Percentiles rank a stretch among this genome's conserved stretches.
These are phyloP conservation scores for Asarcornis scutulata DNA, from an alignment of 2,113 vertebrate genomes.

Conservation along the genomic window DNA sequence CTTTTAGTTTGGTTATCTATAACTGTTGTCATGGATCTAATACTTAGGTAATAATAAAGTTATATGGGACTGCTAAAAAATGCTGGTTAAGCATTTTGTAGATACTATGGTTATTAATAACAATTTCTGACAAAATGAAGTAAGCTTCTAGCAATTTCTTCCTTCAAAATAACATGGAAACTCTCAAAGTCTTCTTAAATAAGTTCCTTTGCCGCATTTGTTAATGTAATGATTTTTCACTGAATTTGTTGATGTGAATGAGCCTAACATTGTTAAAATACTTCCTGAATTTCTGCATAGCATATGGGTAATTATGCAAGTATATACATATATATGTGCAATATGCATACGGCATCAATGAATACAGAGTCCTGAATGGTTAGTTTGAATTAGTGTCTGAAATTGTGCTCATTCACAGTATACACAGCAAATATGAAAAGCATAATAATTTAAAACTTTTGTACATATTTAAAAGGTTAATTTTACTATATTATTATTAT, in stretches of 20 bases:
- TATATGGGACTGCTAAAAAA: neutral
- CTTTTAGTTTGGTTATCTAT: neutral
- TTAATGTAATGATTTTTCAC: neutral
- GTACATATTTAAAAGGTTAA: neutral
- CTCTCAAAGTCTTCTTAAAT: neutral
- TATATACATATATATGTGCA: neutral
- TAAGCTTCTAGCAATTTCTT: neutral
- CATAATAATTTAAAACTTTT: neutral
- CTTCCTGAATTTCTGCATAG: neutral
- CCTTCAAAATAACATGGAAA: neutral
- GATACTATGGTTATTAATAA: neutral
- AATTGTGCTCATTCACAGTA: neutral
- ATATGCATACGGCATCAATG: neutral
- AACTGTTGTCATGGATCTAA: neutral
- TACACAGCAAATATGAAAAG: neutral
- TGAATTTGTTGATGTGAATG: neutral
- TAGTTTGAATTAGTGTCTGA: neutral
- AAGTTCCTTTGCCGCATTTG: neutral
- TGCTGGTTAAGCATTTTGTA: neutral
- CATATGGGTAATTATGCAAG: neutral
- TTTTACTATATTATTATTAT: neutral
- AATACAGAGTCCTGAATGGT: neutral
- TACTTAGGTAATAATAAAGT: neutral
- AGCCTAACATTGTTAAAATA: neutral
- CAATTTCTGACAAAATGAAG: neutral